Base-by-base conservation (phyloP, 2,888 invertebrate genomes). In the Trissolcus japonicus region DNA sequence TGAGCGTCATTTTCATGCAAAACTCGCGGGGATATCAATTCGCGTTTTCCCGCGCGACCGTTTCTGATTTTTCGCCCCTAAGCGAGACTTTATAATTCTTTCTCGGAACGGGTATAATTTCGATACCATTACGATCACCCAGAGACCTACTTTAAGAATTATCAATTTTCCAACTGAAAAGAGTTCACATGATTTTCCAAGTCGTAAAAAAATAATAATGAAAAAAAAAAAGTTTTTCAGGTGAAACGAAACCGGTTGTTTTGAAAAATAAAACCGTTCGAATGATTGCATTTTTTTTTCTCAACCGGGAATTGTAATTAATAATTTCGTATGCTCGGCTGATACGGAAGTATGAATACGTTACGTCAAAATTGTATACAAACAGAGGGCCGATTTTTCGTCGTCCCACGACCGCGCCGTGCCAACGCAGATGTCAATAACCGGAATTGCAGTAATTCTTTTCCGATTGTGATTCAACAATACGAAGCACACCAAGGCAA, bases 341-440 rank as follows among this genome's bases (percentile, higher is more conserved):
- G 35, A 60, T 72, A 65, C 73, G 66, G 73, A 73, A 66, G 66
- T 73, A 46, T 51, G 63, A 59, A 63, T 63, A 48, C 21, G 51
- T 73, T 66, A 55, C 19, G 55, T 66, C 57, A 73, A 73, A 73
- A 66, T 74, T 53, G 53, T 74, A 67, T 50, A 57, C 66, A 66
- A 73, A 60, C 29, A 21, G 66, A 43, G 51, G 62, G 57, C 59
- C 66, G 57, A 76, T 69, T 76, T 68, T 69, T 61, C 60, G 69
- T 75, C 76, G 76, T 76, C 76, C 76, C 65, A 76, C 76, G 76
- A 53, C 51, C 14, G 61, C 21, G 56, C 25, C 35, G 65, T 69
- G 76, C 76, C 76, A 76, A 76, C 76, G 76, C 76, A 76, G 71
- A 69, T 25, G 71, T 71, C 76, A 76, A 76, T 76, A 76, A 76